A percentile compares a stretch with the other conserved stretches of the same genome.
These are phyloP conservation scores for Anolis sagrei DNA, from an alignment of 2,113 vertebrate species.

Conservation along the genomic window DNA sequence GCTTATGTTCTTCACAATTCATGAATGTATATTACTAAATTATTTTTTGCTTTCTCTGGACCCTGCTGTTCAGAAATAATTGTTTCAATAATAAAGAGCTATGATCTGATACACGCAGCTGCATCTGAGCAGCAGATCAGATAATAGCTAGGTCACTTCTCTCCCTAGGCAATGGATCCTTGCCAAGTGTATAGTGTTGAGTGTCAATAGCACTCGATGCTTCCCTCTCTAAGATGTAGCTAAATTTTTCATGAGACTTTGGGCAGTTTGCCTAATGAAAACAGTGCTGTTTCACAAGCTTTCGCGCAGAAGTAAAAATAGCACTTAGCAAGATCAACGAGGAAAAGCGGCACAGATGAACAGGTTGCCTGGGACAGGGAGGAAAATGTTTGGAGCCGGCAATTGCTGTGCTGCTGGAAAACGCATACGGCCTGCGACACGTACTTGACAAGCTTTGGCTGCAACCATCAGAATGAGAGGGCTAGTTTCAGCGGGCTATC, in stretches of 20 bases:
- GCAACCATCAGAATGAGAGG: neutral
- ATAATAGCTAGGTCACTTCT: slow-evolving; percentile 55
- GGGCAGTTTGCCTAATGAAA: slow-evolving; percentile 67
- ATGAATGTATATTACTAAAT: slow-evolving; percentile 56
- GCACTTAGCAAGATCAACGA: neutral
- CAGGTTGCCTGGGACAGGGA: neutral
- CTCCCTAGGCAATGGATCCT: slow-evolving; percentile 52
- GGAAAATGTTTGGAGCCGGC: neutral
- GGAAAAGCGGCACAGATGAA: neutral
- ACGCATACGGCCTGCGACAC: neutral
- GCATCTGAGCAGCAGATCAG: slow-evolving; percentile 61
- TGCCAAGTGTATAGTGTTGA: slow-evolving; percentile 45
- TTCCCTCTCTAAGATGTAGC: slow-evolving; percentile 56
- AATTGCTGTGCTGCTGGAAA: neutral
- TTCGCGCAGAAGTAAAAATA: slow-evolving; percentile 23
- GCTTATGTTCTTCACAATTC: slow-evolving; percentile 61
- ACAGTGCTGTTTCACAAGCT: slow-evolving; percentile 43
- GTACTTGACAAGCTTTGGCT: neutral
- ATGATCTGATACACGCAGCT: slow-evolving; percentile 52
- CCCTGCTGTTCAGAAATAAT: slow-evolving; percentile 23
- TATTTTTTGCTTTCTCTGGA: slow-evolving; percentile 24
- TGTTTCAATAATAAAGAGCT: slow-evolving; percentile 49
- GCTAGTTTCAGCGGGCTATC: neutral
- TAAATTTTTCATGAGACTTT: slow-evolving; percentile 69
- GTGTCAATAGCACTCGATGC: slow-evolving; percentile 57